Conservation (phyloP, 2,888 invertebrate genomes). For the Sarcophaga caerulescens region DNA sequence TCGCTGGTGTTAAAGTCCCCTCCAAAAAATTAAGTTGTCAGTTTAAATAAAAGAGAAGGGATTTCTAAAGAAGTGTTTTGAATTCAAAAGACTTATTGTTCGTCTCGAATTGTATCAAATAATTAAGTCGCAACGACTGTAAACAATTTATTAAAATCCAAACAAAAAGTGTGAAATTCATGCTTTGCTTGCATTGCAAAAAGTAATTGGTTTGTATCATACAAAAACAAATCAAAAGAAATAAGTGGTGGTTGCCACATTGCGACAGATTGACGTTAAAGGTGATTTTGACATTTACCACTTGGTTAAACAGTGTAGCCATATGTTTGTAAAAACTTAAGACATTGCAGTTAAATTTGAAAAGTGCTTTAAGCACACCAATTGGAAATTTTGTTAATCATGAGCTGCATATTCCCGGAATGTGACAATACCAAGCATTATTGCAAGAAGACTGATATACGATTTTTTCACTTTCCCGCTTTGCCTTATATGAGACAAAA, state of each 20-base stretch:
- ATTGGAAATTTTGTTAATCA: neutral
- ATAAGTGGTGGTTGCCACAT: neutral
- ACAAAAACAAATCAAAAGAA: neutral
- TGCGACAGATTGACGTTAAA: neutral
- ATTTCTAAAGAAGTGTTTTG: no score
- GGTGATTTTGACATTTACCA: neutral
- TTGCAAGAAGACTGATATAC: neutral
- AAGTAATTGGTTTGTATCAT: neutral
- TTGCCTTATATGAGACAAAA: conserved; percentile 4
- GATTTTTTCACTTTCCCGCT: conserved; percentile 10
- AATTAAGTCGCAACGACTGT: no score
- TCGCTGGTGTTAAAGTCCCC: no score
- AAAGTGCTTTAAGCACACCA: neutral
- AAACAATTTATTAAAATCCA: no score
- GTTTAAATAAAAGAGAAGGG: no score
- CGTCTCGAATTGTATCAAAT: no score
- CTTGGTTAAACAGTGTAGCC: neutral
- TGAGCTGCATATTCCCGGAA: neutral
- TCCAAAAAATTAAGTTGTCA: no score
- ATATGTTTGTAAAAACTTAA: neutral
- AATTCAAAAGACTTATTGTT: no score
- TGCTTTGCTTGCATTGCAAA: neutral
- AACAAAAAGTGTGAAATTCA: no score
- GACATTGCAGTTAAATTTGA: neutral
- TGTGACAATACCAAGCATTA: neutral